Evolutionary conservation across 2,113 vertebrate species (phyloP).

Genomic region (Halichoeres trimaculatus): DNA sequence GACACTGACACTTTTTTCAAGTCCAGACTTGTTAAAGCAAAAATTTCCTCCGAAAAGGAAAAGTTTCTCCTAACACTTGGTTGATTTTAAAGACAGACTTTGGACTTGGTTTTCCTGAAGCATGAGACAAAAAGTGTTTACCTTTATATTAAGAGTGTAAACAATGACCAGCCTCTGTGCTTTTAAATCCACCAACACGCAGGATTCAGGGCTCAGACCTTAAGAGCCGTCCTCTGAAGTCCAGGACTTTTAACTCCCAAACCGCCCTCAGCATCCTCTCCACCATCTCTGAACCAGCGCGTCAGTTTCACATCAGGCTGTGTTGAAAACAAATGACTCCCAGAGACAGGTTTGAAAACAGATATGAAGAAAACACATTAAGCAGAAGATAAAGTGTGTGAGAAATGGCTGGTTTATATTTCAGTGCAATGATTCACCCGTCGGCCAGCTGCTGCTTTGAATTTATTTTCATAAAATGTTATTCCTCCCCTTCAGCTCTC

Average conservation of each 20-base stretch:
- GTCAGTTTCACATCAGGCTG: background rate
- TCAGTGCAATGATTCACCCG: conserved; percentile 21
- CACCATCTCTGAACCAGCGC: background rate
- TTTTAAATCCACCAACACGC: too few relatives aligned
- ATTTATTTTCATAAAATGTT: conserved; percentile 35
- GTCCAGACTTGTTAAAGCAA: too few relatives aligned
- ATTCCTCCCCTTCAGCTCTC: conserved; percentile 10
- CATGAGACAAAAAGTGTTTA: too few relatives aligned
- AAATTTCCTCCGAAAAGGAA: too few relatives aligned
- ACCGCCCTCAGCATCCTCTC: background rate
- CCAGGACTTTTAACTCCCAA: background rate
- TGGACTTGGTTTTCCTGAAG: too few relatives aligned
- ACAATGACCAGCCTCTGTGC: too few relatives aligned
- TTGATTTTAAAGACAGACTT: too few relatives aligned
- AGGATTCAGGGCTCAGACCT: too few relatives aligned
- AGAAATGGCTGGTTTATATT: conserved; percentile 22
- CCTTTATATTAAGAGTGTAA: too few relatives aligned
- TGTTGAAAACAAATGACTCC: background rate
- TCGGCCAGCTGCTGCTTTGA: conserved; percentile 43
- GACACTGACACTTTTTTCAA: too few relatives aligned
- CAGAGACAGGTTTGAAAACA: background rate
- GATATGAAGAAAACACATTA: background rate
- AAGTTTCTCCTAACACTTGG: too few relatives aligned
- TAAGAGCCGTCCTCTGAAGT: too few relatives aligned
- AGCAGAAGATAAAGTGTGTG: background rate